These are phyloP conservation scores for Chaetogeoica ovagalla DNA, from an alignment of 2,888 invertebrate genomes.

Conservation along the genomic window DNA sequence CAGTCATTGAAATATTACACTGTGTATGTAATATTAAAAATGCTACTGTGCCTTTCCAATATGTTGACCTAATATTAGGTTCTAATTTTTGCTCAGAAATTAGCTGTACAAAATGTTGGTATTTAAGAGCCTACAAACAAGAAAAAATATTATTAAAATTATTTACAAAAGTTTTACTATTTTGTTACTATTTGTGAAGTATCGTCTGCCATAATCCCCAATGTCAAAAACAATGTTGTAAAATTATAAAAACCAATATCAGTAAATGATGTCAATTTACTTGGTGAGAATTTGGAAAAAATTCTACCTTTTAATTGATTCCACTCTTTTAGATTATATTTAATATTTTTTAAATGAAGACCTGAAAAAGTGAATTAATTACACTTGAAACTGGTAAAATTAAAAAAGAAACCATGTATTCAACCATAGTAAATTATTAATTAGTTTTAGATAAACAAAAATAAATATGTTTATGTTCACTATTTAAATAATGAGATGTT, in stretches of 20 bases:
- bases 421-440: too few species aligned
- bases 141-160: neutral
- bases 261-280: slow-evolving; percentile 64
- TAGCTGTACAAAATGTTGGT: slow-evolving; percentile 38
- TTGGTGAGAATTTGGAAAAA: slow-evolving; percentile 65
- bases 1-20: slow-evolving; percentile 14
- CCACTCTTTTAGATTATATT: slow-evolving; percentile 60
- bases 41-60: slow-evolving; percentile 48
- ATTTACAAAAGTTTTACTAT: neutral
- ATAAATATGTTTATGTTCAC: too few species aligned
- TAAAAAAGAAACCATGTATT: too few species aligned
- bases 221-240: slow-evolving; percentile 61
- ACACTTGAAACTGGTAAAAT: too few species aligned
- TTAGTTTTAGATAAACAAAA: too few species aligned
- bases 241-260: slow-evolving; percentile 66
- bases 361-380: slow-evolving; percentile 56
- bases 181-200: slow-evolving; percentile 38
- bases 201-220: slow-evolving; percentile 59
- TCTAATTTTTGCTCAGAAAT: slow-evolving; percentile 47
- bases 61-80: slow-evolving; percentile 30
- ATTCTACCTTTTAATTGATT: slow-evolving; percentile 65
- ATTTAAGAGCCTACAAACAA: slow-evolving; percentile 39
- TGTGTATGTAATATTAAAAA: slow-evolving; percentile 50
- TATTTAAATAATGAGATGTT: too few species aligned
- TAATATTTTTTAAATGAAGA: slow-evolving; percentile 58